Evolutionary conservation across 2,888 invertebrate genomes (phyloP), one percentile per base, ranked within the genome.

Genomic region (Acanthosepion lycidas): DNA sequence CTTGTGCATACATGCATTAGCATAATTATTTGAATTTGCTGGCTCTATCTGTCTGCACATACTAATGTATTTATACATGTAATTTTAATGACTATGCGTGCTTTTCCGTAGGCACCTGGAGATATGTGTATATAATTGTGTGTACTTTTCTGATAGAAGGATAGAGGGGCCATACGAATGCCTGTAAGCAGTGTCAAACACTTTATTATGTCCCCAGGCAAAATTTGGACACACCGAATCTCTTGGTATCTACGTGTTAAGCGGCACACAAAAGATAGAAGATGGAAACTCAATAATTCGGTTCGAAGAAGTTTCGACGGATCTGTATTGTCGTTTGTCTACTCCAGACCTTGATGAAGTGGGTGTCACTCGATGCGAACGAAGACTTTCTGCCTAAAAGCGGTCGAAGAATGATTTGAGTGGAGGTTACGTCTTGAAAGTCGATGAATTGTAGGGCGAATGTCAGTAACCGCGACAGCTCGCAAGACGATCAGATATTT

Each of bases 301-400:
- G 15, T 15, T 15, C 9, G n/a, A 78, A 78, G 78, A 78, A n/a
- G 78, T 78, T 78, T 78, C 78, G 78, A 33, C 15, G n/a, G 78
- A 78, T 15, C n/a, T 33, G n/a, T 15, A n/a, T 33, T 78, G n/a
- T 78, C 78, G 78, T n/a, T 33, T n/a, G 78, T 78, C 78, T 78
- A n/a, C 78, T 78, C 78, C 78, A 78, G 78, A 78, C n/a, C 18
- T 78, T 78, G 78, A 78, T 78, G 78, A n/a, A 78, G 78, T 33
- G 78, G 78, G n/a, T 78, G 78, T 78, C 78, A 78, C 78, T 78
- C 78, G n/a, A 33, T n/a, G 78, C 78, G 78, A 78, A 78, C 78
- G 78, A 78, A n/a, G n/a, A 33, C 78, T 15, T 33, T n/a, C n/a
- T 78, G n/a, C 12, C 78, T 78, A 78, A 78, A 78, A 78, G 78